Conservation (phyloP, 2,113 vertebrate species). For the Montifringilla adamsi region DNA sequence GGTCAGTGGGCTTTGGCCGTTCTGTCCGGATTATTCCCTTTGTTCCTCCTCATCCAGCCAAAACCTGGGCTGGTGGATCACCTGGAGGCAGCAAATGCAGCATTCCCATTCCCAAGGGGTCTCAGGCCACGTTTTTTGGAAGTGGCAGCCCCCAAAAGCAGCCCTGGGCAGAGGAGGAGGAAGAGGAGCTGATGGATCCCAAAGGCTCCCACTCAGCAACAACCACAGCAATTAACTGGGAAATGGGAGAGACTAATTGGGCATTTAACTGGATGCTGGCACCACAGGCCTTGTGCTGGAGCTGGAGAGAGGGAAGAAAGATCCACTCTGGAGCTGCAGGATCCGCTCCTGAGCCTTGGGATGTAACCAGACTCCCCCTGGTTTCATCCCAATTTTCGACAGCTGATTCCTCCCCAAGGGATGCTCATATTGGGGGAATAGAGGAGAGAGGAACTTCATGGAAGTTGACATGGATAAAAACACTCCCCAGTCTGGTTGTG, state of each 20-base stretch:
- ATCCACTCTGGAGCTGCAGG: background rate
- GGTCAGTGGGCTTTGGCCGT: fast-evolving
- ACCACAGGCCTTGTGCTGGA: background rate
- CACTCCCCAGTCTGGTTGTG: background rate
- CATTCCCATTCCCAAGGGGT: background rate
- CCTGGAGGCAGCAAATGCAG: fast-evolving
- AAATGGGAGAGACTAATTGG: background rate
- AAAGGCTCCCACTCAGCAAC: constrained; percentile 7
- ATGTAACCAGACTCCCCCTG: background rate
- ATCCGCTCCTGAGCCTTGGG: background rate
- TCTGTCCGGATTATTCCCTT: background rate
- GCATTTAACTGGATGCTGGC: background rate
- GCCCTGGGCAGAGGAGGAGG: background rate
- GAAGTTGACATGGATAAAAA: background rate
- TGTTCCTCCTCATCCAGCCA: background rate
- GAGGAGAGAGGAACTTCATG: background rate
- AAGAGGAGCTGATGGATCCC: constrained; percentile 28
- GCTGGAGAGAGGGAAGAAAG: background rate
- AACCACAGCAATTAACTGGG: background rate
- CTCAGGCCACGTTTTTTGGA: background rate
- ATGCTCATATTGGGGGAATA: background rate
- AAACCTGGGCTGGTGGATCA: fast-evolving
- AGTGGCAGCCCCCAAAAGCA: background rate
- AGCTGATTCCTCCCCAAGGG: background rate
- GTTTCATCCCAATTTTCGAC: background rate